Percentiles rank a stretch among this genome's conserved stretches.
phyloP scores from a whole-genome alignment of 2,797 vertebrate species.

The Linurgus olivaceus region DNA sequence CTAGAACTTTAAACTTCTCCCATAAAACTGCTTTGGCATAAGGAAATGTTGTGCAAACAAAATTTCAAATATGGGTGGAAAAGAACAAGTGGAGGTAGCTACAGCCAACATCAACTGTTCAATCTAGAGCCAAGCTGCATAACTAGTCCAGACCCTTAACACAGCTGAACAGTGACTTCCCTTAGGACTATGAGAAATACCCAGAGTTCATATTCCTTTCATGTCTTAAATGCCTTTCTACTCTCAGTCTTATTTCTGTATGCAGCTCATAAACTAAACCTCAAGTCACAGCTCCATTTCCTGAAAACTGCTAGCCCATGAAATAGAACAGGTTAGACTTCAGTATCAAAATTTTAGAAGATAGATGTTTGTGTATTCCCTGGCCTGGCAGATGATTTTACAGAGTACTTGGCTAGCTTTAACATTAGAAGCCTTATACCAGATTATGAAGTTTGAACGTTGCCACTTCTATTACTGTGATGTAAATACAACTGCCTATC shows the following conservation, averaged over 20 bases:
- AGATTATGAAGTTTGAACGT: neutral
- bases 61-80: neutral
- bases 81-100: neutral
- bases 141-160: neutral
- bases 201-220: neutral
- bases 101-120: neutral
- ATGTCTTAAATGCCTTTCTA: neutral
- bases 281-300: neutral
- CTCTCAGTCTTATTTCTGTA: neutral
- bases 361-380: neutral
- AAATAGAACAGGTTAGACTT: neutral
- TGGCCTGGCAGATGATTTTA: neutral
- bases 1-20: neutral
- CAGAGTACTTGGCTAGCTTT: neutral
- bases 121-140: neutral
- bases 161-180: neutral
- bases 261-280: neutral
- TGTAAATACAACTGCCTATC: neutral
- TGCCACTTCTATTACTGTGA: neutral
- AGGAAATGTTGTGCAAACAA: neutral
- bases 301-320: neutral
- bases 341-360: neutral
- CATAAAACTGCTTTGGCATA: neutral
- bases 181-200: neutral
- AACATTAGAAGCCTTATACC: neutral